These are phyloP conservation scores for Hydriomena furcata DNA, from an alignment of 2,888 invertebrate genomes.

Conservation along the genomic window DNA sequence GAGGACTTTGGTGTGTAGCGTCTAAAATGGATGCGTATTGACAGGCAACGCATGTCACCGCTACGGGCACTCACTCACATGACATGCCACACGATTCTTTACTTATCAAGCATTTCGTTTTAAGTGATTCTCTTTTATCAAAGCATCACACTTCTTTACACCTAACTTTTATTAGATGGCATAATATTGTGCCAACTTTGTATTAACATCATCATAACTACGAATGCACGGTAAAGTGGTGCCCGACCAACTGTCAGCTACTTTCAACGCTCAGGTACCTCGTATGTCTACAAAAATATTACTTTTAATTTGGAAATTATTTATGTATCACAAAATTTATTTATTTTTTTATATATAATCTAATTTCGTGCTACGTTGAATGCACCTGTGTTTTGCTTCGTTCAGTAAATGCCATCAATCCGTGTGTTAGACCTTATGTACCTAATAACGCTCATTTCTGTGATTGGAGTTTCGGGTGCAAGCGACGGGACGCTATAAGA, in stretches of 20 bases:
- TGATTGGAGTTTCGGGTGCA: constrained; percentile 41
- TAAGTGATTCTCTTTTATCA: constrained; percentile 10
- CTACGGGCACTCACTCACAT: constrained; percentile 46
- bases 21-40: constrained; percentile 54
- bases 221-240: constrained; percentile 23
- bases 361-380: constrained; percentile 37
- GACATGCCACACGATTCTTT: constrained; percentile 30
- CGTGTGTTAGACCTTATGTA: constrained; percentile 36
- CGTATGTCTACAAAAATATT: constrained; percentile 57
- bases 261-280: constrained; percentile 47
- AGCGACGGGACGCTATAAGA: constrained; percentile 79
- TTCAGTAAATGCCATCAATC: constrained; percentile 43
- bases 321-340: constrained; percentile 62
- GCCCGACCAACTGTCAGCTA: constrained; percentile 49
- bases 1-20: too few relatives aligned
- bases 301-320: constrained; percentile 62
- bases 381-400: constrained; percentile 70
- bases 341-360: constrained; percentile 45
- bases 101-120: constrained; percentile 28
- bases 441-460: constrained; percentile 35
- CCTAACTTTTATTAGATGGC: constrained; percentile 7
- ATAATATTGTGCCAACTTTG: background rate
- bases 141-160: constrained; percentile 12
- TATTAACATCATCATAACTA: background rate
- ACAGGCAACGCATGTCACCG: constrained; percentile 45